phyloP scores from a whole-genome alignment of 2,797 vertebrate genomes.

The Onychomys arenicola region DNA sequence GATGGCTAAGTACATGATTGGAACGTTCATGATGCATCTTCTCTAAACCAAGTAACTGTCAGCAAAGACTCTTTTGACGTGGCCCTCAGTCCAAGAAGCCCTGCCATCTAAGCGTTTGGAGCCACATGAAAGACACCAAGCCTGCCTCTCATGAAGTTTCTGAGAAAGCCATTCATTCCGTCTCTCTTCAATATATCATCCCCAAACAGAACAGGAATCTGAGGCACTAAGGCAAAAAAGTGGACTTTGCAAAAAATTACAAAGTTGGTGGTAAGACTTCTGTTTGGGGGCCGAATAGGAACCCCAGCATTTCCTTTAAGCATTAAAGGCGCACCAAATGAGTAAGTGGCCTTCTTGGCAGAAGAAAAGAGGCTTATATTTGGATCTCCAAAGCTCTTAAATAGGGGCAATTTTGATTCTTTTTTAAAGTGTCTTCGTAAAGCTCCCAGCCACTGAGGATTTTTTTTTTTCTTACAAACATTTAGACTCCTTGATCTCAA shows the following conservation, averaged over 20 bases:
- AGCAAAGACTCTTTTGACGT: not conserved
- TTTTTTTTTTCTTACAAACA: constrained; percentile 42
- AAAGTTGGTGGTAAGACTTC: constrained; percentile 20
- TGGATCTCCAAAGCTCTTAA: constrained; percentile 72
- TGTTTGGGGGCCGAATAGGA: constrained; percentile 37
- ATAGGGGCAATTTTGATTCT: constrained; percentile 48
- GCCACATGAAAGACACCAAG: not conserved
- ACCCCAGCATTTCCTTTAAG: not conserved
- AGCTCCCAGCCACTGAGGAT: constrained; percentile 41
- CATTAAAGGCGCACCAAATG: constrained; percentile 67
- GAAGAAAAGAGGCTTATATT: constrained; percentile 64
- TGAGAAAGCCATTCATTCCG: not conserved
- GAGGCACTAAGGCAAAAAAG: not conserved
- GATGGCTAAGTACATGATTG: not conserved
- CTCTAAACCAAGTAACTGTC: not conserved
- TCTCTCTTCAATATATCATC: not conserved
- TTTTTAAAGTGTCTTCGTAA: constrained; percentile 67
- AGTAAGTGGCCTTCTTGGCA: constrained; percentile 55
- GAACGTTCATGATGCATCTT: not conserved
- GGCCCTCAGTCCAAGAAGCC: not conserved
- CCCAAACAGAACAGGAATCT: constrained; percentile 52
- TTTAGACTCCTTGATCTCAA: not conserved
- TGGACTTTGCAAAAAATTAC: constrained; percentile 46
- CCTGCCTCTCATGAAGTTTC: not conserved
- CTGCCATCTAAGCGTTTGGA: not conserved